Conservation (phyloP, 2,888 invertebrate species). For the Thereva nobilitata region DNA sequence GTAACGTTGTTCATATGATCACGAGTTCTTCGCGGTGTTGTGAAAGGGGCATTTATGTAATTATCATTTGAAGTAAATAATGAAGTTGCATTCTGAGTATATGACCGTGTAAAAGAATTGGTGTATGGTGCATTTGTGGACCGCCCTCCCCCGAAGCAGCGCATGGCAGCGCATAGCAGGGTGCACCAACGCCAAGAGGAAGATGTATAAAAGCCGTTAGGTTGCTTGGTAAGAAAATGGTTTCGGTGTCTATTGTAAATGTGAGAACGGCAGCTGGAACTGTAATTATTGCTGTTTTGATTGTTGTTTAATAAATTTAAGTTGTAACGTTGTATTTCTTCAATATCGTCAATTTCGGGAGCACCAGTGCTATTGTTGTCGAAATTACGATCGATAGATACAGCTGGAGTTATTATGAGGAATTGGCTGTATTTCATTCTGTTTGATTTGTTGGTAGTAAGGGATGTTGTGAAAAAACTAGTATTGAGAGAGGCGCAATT, state of each 20-base stretch:
- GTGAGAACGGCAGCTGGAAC: background rate
- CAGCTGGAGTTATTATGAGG: slow-evolving; percentile 58
- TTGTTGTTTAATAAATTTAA: slow-evolving; percentile 28
- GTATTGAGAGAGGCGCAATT: slow-evolving; percentile 13
- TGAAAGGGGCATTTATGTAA: slow-evolving; percentile 26
- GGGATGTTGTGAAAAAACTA: slow-evolving; percentile 17
- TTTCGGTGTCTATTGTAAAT: slow-evolving; percentile 24
- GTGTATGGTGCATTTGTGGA: slow-evolving; percentile 47
- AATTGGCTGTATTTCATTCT: slow-evolving; percentile 55
- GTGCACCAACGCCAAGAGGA: slow-evolving; percentile 57
- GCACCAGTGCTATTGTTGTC: slow-evolving; percentile 27
- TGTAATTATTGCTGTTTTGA: slow-evolving; percentile 40
- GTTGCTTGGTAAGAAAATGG: slow-evolving; percentile 48
- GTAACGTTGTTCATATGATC: slow-evolving; percentile 57
- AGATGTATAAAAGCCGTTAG: slow-evolving; percentile 51
- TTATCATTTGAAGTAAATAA: slow-evolving; percentile 14
- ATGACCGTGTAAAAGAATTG: slow-evolving; percentile 45
- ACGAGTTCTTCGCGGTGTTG: slow-evolving; percentile 53
- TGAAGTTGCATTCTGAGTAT: slow-evolving; percentile 3
- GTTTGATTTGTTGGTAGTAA: slow-evolving; percentile 41
- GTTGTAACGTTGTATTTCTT: slow-evolving; percentile 23
- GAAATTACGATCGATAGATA: slow-evolving; percentile 55
- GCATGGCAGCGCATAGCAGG: slow-evolving; percentile 57
- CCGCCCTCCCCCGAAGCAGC: slow-evolving; percentile 54
- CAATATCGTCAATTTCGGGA: slow-evolving; percentile 16